Percentiles rank a stretch among this genome's conserved stretches.
Evolutionary conservation across 2,888 invertebrate genomes (phyloP).

Genomic region (Rhagium mordax): DNA sequence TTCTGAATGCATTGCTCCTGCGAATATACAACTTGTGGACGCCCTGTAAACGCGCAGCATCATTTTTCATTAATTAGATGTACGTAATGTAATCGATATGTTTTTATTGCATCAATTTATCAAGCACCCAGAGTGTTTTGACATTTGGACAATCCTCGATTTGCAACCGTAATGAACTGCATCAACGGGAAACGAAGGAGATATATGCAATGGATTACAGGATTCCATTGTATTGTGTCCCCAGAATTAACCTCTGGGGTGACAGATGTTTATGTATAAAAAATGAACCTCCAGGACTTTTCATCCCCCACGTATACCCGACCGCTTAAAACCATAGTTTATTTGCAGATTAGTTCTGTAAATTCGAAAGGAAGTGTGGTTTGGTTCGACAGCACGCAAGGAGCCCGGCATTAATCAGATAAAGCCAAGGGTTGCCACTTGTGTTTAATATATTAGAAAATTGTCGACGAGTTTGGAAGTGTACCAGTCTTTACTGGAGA

Average conservation of each 20-base stretch:
- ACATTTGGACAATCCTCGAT: conserved; percentile 62
- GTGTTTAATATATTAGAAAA: conserved; percentile 15
- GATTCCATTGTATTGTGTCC: conserved; percentile 37
- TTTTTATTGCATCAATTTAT: conserved; percentile 47
- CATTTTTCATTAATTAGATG: conserved; percentile 12
- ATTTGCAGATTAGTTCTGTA: conserved; percentile 55
- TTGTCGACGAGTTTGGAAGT: neutral
- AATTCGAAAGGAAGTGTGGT: conserved; percentile 41
- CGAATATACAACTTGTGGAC: neutral
- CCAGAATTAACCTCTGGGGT: conserved; percentile 54
- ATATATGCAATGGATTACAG: conserved; percentile 47
- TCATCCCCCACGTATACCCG: conserved; percentile 44
- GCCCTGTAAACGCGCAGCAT: neutral
- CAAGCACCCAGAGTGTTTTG: conserved; percentile 59
- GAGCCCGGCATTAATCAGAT: conserved; percentile 29
- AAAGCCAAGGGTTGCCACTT: conserved; percentile 31
- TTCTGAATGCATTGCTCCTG: neutral
- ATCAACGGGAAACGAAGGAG: conserved; percentile 56
- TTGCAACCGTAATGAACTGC: conserved; percentile 61
- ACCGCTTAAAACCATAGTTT: conserved; percentile 50
- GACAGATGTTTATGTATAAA: conserved; percentile 66
- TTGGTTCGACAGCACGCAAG: conserved; percentile 19
- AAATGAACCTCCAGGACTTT: conserved; percentile 56
- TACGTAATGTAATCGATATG: conserved; percentile 25
- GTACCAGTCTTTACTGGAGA: neutral